phyloP scores from a whole-genome alignment of 2,113 vertebrate genomes.

The Pheucticus melanocephalus region DNA sequence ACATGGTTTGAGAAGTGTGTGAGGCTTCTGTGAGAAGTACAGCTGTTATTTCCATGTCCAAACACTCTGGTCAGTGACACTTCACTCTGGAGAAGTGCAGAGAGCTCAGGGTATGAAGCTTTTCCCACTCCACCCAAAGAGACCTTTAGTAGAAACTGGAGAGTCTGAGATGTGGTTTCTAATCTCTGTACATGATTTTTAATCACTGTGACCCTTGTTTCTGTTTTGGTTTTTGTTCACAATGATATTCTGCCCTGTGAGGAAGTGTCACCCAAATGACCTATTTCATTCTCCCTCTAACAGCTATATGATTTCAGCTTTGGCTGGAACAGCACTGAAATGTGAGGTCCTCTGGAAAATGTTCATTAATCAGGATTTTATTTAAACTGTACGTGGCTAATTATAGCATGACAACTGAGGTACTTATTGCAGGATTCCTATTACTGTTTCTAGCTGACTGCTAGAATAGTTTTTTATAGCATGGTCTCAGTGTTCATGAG shows the following conservation, averaged over 20 bases:
- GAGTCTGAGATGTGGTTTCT: not conserved
- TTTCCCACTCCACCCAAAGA: not conserved
- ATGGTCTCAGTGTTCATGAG: not conserved
- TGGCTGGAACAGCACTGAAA: not conserved
- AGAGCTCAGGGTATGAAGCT: not conserved
- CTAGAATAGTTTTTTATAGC: not conserved
- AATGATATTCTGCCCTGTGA: not conserved
- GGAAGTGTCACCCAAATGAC: not conserved
- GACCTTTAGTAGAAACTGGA: not conserved
- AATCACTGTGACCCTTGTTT: not conserved
- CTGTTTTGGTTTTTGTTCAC: not conserved
- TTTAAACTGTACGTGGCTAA: not conserved
- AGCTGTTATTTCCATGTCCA: not conserved
- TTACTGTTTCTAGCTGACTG: not conserved
- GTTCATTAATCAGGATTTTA: not conserved
- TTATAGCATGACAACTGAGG: not conserved
- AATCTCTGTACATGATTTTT: not conserved
- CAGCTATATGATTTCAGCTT: not conserved
- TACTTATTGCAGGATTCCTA: not conserved
- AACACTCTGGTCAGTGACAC: not conserved
- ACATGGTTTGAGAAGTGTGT: fast-evolving
- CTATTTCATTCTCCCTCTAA: not conserved
- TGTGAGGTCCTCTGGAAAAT: not conserved
- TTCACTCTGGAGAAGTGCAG: not conserved
- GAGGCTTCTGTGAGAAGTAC: not conserved